Evolutionary conservation across 2,113 vertebrate species (phyloP).

Genomic region (Notarius lentiginosus): DNA sequence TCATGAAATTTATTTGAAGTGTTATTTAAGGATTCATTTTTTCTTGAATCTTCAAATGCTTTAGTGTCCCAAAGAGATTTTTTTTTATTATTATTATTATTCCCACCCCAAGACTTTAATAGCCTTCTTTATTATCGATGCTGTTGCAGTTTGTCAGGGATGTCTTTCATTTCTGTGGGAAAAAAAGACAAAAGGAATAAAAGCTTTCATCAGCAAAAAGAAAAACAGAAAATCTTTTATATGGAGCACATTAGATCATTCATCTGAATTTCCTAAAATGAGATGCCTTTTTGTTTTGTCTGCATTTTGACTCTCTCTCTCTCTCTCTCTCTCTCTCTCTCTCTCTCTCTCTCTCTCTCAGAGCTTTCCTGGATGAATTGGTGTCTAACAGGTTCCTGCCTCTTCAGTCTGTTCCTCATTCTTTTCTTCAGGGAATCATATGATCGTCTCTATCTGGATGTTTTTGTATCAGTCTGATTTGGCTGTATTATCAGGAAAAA

Average conservation of each 20-base stretch:
- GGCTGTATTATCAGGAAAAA: not conserved
- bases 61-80: not conserved
- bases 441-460: slow-evolving; percentile 96
- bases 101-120: not conserved
- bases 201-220: not conserved
- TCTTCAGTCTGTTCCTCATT: slow-evolving; percentile 93
- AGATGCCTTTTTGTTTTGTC: not conserved
- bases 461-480: slow-evolving; percentile 89
- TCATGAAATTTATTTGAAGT: not conserved
- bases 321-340: slow-evolving; percentile 1
- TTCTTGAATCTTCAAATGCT: not conserved
- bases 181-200: not conserved
- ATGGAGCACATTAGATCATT: not conserved
- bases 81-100: not conserved
- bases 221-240: not conserved
- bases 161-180: not conserved
- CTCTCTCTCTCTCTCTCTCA: slow-evolving; percentile 59
- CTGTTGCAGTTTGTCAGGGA: not conserved
- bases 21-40: not conserved
- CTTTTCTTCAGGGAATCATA: slow-evolving; percentile 97
- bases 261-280: slow-evolving; percentile 5
- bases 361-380: slow-evolving; percentile 98
- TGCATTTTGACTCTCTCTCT: not conserved
- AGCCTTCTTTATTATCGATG: not conserved
- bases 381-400: slow-evolving; percentile 92